Percentiles rank a stretch among this genome's conserved stretches.
Conservation (phyloP, 2,113 vertebrate genomes). For the Tyto alba region DNA sequence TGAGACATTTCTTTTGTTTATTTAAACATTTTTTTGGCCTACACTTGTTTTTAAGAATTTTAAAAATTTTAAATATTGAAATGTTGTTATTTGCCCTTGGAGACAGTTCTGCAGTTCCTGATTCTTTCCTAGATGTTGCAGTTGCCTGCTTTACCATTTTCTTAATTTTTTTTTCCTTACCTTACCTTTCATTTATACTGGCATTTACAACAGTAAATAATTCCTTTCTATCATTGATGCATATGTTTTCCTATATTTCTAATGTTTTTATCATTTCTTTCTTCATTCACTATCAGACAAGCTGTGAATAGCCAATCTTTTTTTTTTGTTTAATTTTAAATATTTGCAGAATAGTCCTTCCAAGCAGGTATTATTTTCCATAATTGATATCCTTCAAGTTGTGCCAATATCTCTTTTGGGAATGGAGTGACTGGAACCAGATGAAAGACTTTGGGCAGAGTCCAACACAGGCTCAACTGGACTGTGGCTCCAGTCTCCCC, state of each 20-base stretch:
- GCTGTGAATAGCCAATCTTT: background rate
- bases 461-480: background rate
- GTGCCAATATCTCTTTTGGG: background rate
- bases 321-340: background rate
- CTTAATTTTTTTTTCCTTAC: background rate
- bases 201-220: background rate
- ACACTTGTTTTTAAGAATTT: background rate
- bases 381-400: background rate
- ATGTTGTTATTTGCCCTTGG: background rate
- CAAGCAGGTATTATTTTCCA: background rate
- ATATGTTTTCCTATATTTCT: background rate
- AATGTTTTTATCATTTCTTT: background rate
- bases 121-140: background rate
- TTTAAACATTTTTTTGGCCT: background rate
- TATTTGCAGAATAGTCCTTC: background rate
- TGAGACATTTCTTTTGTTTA: background rate
- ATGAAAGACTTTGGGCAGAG: background rate
- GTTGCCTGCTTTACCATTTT: background rate
- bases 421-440: background rate
- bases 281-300: background rate
- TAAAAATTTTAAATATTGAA: background rate
- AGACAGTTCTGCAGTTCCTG: background rate
- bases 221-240: background rate
- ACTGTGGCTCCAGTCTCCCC: accelerated
- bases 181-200: background rate